Percentiles rank a stretch among this genome's conserved stretches.
Conservation (phyloP, 2,797 vertebrate genomes). For the Tauraco hartlaubi region DNA sequence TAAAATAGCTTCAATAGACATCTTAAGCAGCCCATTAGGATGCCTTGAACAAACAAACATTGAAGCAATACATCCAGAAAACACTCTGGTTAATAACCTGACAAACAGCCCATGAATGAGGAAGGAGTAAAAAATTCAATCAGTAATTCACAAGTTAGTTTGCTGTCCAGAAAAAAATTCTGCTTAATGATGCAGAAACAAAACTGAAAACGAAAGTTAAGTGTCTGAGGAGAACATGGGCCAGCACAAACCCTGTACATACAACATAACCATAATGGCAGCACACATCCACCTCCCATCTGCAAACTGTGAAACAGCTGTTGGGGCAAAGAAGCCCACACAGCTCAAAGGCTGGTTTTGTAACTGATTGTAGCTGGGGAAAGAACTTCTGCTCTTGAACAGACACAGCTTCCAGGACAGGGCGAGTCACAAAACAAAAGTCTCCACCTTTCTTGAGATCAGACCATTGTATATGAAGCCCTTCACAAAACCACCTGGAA, state of each 20-base stretch:
- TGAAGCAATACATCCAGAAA: background rate
- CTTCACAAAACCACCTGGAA: background rate
- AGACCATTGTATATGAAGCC: background rate
- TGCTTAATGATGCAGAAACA: background rate
- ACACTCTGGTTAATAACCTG: background rate
- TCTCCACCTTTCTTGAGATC: background rate
- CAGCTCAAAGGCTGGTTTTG: background rate
- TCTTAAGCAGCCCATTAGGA: background rate
- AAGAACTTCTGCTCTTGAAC: background rate
- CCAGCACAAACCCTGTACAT: background rate
- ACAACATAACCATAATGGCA: background rate
- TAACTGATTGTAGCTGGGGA: background rate
- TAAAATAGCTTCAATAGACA: background rate
- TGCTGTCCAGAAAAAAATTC: background rate
- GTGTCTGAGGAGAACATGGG: background rate
- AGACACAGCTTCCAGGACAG: background rate
- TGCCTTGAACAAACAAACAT: background rate
- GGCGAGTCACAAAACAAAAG: background rate
- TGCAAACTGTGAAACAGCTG: background rate
- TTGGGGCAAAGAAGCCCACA: background rate
- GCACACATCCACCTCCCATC: background rate
- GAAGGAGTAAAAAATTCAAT: rapidly evolving
- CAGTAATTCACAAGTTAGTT: background rate
- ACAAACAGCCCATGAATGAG: background rate
- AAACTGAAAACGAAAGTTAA: background rate